Conservation (phyloP, 2,888 invertebrate genomes). For the Tromatobia lineatoria region DNA sequence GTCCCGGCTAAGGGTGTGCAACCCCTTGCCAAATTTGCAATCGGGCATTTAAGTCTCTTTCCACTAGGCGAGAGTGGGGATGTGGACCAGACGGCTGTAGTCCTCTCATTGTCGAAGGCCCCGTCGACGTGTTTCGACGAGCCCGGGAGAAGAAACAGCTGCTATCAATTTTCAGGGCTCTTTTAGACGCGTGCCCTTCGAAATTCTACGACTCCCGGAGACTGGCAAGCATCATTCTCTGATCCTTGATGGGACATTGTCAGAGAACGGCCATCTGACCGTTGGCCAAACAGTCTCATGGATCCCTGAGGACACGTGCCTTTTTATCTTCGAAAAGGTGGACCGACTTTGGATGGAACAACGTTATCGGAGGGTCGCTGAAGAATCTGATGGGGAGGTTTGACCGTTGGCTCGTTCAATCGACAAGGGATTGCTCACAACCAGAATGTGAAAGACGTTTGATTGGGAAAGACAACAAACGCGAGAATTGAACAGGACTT, state of each 20-base stretch:
- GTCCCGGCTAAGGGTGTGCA: conserved; percentile 46
- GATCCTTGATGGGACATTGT: conserved; percentile 35
- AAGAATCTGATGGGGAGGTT: neutral
- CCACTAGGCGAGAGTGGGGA: neutral
- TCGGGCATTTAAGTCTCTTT: conserved; percentile 67
- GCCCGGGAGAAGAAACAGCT: conserved; percentile 74
- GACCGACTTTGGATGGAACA: conserved; percentile 4
- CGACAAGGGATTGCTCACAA: neutral
- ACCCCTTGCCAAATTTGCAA: conserved; percentile 76
- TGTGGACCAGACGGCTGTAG: conserved; percentile 28
- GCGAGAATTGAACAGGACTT: neutral
- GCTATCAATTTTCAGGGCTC: conserved; percentile 76
- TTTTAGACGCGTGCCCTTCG: conserved; percentile 58
- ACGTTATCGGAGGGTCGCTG: neutral
- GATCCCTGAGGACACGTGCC: conserved; percentile 48
- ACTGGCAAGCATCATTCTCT: conserved; percentile 18
- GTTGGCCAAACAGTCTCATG: conserved; percentile 51
- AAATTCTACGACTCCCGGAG: conserved; percentile 20
- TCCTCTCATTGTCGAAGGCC: conserved; percentile 65
- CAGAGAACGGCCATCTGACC: conserved; percentile 44
- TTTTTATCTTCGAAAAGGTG: conserved; percentile 3
- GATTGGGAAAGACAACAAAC: neutral
- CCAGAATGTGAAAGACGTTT: neutral
- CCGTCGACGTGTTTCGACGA: conserved; percentile 52
- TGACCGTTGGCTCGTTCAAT: conserved; percentile 14